These are phyloP conservation scores for Orchesella cincta DNA, from an alignment of 1,140 invertebrate species.

Conservation along the genomic window DNA sequence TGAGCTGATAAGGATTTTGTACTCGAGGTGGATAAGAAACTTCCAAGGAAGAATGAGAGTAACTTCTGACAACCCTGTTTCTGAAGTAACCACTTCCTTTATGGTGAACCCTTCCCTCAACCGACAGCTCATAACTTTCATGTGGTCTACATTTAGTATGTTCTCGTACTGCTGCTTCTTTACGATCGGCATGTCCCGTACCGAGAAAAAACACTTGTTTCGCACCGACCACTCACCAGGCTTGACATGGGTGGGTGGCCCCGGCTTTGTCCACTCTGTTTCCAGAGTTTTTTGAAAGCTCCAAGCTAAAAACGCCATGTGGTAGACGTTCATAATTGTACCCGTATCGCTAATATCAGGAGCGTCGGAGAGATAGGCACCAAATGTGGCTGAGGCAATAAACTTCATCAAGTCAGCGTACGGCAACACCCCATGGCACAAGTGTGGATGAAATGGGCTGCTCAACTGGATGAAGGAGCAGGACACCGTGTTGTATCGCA, in stretches of 20 bases:
- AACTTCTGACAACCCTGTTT: conserved; percentile 68
- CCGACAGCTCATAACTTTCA: conserved; percentile 72
- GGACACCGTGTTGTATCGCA: conserved; percentile 73
- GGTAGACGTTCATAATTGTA: conserved; percentile 75
- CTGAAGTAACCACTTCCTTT: conserved; percentile 62
- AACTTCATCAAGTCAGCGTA: conserved; percentile 79
- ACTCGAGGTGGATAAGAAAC: conserved; percentile 72
- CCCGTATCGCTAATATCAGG: conserved; percentile 56
- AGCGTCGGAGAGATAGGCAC: conserved; percentile 67
- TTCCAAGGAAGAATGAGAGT: conserved; percentile 73
- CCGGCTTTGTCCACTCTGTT: conserved; percentile 39
- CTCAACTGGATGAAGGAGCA: conserved; percentile 80
- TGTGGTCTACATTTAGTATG: conserved; percentile 66
- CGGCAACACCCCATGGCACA: conserved; percentile 68
- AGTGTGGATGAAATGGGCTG: conserved; percentile 68
- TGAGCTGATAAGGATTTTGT: conserved; percentile 61
- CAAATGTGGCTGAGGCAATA: conserved; percentile 75
- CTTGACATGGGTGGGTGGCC: conserved; percentile 43
- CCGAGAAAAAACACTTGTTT: conserved; percentile 64
- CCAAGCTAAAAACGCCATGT: conserved; percentile 74
- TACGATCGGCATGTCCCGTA: conserved; percentile 61
- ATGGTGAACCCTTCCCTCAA: conserved; percentile 78
- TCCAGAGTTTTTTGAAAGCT: conserved; percentile 65
- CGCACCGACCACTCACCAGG: conserved; percentile 59
- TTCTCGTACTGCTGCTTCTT: conserved; percentile 70